These are phyloP conservation scores for Phorcus lineatus DNA, from an alignment of 2,888 invertebrate species.

Conservation along the genomic window DNA sequence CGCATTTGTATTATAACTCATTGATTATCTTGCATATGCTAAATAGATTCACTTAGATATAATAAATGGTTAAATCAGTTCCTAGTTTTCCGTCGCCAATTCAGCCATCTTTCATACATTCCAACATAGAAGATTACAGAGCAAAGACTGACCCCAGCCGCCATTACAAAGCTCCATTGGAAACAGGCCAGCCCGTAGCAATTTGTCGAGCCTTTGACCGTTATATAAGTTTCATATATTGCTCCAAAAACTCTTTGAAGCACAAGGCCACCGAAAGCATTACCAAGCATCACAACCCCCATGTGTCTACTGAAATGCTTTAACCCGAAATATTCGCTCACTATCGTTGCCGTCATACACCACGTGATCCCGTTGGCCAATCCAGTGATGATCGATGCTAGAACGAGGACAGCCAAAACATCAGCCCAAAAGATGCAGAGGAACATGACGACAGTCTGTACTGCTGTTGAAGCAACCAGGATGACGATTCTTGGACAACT, in stretches of 20 bases:
- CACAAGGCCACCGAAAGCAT: conserved; percentile 54
- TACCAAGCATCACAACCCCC: conserved; percentile 63
- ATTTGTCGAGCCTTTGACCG: conserved; percentile 42
- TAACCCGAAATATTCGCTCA: conserved; percentile 65
- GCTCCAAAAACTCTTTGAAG: conserved; percentile 56
- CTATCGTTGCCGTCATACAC: conserved; percentile 63
- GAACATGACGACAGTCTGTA: not conserved
- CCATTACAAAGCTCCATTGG: conserved; percentile 58
- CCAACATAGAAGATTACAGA: conserved; percentile 54
- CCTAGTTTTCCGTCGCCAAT: too few species aligned
- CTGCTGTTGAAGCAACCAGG: conserved; percentile 48
- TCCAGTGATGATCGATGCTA: conserved; percentile 51
- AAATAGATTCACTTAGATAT: too few species aligned
- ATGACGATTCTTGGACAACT: conserved; percentile 55
- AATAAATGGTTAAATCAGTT: too few species aligned
- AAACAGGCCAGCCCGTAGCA: conserved; percentile 62
- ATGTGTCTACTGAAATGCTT: conserved; percentile 62
- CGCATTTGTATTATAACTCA: too few species aligned
- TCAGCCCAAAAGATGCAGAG: conserved; percentile 58
- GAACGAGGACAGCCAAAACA: conserved; percentile 46
- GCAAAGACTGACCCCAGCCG: conserved; percentile 54
- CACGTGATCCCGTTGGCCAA: conserved; percentile 63
- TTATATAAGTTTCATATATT: conserved; percentile 55
- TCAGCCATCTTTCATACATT: conserved; percentile 43
- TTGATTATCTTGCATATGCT: too few species aligned